Evolutionary conservation across 2,888 invertebrate genomes (phyloP), one percentile per base, ranked within the genome.

Genomic region (Nudaria mundana): DNA sequence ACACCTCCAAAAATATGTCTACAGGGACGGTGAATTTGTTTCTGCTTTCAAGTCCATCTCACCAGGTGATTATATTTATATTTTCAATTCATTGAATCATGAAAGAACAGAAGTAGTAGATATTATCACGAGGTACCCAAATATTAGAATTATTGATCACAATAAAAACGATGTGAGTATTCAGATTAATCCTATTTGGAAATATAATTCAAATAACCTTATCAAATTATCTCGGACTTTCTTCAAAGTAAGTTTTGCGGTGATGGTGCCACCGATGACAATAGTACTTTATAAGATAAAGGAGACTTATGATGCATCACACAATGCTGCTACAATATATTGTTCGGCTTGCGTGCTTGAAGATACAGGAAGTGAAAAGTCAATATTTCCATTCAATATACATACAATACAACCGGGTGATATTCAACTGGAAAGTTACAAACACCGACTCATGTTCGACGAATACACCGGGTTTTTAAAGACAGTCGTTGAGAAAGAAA

Each of bases 51-150:
- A 63, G 49, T 90, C 90, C 12, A 72, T 95, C 10, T 81, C 81
- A 35, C 82, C 89, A 7, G 91, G 91, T 13, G 91, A 89, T 65
- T 90, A 90, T 70, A 88, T 96, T 41, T 92, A 96, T 3, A 76
- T 98, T 1, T 97, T 95, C 69, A 98, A 98, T 78, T 93, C 97
- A 0, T 76, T 97, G 18, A 93, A 93, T 2, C 95, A 95, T 50
- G 91, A 92, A 30, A 91, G 95, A 47, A 91, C 94, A 29, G 96
- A 97, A 73, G 85, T 96, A 12, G 90, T 97, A 1, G 93, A 93
- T 52, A 66, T 98, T 3, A 79, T 92, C 62, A 90, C 94, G 35
- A 90, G 92, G 58, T 91, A 91, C 11, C 92, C 94, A 8, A 92
- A 93, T 60, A 89, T 98, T 1, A 91, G 93, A 70, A 92, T 98